Evolutionary conservation across 2,113 vertebrate genomes (phyloP).

Genomic region (Camelus bactrianus): DNA sequence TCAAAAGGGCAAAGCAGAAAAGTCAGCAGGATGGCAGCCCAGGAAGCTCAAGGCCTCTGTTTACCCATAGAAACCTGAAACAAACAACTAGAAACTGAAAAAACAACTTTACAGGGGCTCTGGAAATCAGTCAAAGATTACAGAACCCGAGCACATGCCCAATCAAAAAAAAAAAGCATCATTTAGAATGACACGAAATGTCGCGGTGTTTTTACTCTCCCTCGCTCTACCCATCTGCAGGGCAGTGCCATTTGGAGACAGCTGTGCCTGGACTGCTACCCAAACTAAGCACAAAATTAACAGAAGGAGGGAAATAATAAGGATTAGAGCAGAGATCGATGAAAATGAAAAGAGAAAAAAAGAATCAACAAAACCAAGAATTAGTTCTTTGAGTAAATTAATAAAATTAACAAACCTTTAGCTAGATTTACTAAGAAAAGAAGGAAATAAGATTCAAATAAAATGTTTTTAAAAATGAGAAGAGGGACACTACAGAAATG

Average conservation of each 20-base stretch:
- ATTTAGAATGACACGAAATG: neutral
- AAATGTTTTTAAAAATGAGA: neutral
- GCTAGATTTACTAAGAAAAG: neutral
- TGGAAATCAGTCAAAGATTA: neutral
- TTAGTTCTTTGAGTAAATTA: slow-evolving; percentile 2
- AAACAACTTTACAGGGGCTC: neutral
- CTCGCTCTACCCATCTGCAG: no score
- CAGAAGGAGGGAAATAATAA: neutral
- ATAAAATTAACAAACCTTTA: neutral
- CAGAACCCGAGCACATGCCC: neutral
- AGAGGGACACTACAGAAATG: neutral
- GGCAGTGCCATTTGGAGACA: neutral
- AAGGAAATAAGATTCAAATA: neutral
- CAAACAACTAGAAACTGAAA: neutral
- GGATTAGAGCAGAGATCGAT: neutral
- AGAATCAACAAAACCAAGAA: neutral
- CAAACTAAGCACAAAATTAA: neutral
- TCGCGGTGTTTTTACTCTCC: neutral
- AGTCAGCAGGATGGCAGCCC: neutral
- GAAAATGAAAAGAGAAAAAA: neutral
- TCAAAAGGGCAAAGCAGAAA: neutral
- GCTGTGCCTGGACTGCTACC: neutral
- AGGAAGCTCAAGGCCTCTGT: neutral
- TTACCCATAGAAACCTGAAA: neutral
- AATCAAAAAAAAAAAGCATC: neutral